Conservation (phyloP, 37 sponge, comb jelly and placozoan genomes). For the Haliclona indistincta region DNA sequence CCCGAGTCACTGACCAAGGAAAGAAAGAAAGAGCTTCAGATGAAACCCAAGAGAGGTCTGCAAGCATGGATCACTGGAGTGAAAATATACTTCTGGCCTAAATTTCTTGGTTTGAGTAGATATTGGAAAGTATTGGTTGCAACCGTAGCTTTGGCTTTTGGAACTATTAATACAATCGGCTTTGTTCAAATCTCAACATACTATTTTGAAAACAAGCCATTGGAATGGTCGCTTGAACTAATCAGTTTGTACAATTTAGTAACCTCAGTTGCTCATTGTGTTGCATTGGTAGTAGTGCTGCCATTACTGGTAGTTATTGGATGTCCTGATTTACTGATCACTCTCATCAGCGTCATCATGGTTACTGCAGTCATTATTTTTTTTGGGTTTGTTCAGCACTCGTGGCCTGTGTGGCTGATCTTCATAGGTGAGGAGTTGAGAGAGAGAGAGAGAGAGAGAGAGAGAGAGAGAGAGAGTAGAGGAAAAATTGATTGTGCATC, state of each 20-base stretch:
- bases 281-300: constrained; percentile 27
- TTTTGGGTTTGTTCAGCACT: background rate
- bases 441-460: too few relatives aligned
- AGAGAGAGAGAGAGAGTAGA: too few relatives aligned
- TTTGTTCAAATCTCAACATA: background rate
- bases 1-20: constrained; percentile 32
- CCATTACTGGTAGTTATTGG: constrained; percentile 44
- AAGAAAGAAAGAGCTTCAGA: background rate
- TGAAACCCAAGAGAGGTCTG: background rate
- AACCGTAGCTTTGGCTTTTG: background rate
- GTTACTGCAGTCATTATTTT: constrained; percentile 13
- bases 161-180: constrained; percentile 22
- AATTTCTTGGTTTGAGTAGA: background rate
- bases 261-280: background rate
- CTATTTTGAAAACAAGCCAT: constrained; percentile 37
- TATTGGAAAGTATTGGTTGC: constrained; percentile 50
- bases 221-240: constrained; percentile 30
- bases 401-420: too few relatives aligned
- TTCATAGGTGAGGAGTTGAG: too few relatives aligned
- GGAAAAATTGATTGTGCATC: too few relatives aligned
- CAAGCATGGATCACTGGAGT: constrained; percentile 15
- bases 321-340: constrained; percentile 53
- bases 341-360: constrained; percentile 25
- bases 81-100: constrained; percentile 35
- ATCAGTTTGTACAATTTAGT: constrained; percentile 23